A percentile compares a stretch with the other conserved stretches of the same genome.
Evolutionary conservation across 92 coral and sea anemone species (phyloP).

Genomic region (Zoanthus solanderi): DNA sequence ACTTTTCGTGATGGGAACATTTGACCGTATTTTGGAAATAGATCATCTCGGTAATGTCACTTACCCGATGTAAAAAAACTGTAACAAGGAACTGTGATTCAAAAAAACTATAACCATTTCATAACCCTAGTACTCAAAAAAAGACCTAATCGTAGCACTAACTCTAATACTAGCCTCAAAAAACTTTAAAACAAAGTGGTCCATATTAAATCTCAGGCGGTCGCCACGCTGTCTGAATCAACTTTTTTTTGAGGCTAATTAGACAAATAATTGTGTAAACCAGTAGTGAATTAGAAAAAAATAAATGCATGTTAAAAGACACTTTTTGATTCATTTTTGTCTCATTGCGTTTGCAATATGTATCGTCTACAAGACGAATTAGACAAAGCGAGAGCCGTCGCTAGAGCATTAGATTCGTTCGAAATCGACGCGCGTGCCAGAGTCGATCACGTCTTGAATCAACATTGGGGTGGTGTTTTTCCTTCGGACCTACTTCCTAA

Average conservation of each 20-base stretch:
- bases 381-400: not conserved
- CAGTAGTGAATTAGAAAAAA: not conserved
- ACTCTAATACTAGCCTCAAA: not conserved
- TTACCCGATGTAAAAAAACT: constrained; percentile 21
- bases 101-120: not conserved
- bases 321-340: too few relatives aligned
- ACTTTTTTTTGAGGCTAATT: not conserved
- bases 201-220: too few relatives aligned
- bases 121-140: too few relatives aligned
- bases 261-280: not conserved
- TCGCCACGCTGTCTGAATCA: too few relatives aligned
- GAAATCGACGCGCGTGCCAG: not conserved
- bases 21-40: too few relatives aligned
- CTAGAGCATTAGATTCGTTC: not conserved
- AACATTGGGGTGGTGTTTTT: not conserved
- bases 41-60: constrained; percentile 4
- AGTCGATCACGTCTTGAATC: not conserved
- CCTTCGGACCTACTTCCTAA: not conserved
- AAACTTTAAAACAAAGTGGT: not conserved
- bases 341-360: too few relatives aligned
- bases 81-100: too few relatives aligned
- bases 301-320: too few relatives aligned
- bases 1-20: constrained; percentile 24
- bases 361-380: too few relatives aligned
- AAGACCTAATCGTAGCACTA: too few relatives aligned